These are phyloP conservation scores for Dynastes hyllus DNA, from an alignment of 2,888 invertebrate genomes.

Conservation along the genomic window DNA sequence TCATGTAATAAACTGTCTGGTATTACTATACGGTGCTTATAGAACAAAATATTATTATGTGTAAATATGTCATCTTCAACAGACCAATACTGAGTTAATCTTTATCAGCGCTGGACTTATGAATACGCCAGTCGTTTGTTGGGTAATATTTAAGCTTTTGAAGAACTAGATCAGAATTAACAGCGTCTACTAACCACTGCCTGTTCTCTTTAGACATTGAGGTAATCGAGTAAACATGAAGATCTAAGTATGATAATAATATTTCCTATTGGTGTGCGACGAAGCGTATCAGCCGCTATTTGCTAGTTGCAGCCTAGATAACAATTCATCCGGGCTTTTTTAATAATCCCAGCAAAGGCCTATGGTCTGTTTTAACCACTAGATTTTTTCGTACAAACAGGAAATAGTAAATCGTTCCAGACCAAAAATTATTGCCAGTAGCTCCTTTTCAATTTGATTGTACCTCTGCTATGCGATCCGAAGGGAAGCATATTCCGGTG, in stretches of 20 bases:
- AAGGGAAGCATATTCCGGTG: slow-evolving; percentile 55
- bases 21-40: slow-evolving; percentile 16
- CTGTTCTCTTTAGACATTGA: background rate
- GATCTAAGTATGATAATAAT: background rate
- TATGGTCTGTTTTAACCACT: slow-evolving; percentile 56
- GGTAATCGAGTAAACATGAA: slow-evolving; percentile 3
- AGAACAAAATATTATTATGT: too few species aligned
- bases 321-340: slow-evolving; percentile 57
- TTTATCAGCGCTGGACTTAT: slow-evolving; percentile 29
- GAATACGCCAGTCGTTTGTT: slow-evolving; percentile 41
- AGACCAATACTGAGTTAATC: slow-evolving; percentile 36
- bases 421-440: slow-evolving; percentile 58
- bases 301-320: slow-evolving; percentile 55
- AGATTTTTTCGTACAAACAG: slow-evolving; percentile 47
- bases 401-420: slow-evolving; percentile 57
- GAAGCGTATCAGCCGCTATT: slow-evolving; percentile 41
- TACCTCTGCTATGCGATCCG: background rate
- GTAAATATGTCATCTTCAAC: slow-evolving; percentile 25
- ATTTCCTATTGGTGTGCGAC: slow-evolving; percentile 17
- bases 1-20: slow-evolving; percentile 35
- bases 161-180: slow-evolving; percentile 36
- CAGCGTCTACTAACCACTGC: slow-evolving; percentile 26
- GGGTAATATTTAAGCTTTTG: slow-evolving; percentile 38
- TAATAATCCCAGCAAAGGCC: slow-evolving; percentile 54
- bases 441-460: slow-evolving; percentile 61